Evolutionary conservation across 2,113 vertebrate genomes (phyloP).

Genomic region (Mormyrus lacerda): DNA sequence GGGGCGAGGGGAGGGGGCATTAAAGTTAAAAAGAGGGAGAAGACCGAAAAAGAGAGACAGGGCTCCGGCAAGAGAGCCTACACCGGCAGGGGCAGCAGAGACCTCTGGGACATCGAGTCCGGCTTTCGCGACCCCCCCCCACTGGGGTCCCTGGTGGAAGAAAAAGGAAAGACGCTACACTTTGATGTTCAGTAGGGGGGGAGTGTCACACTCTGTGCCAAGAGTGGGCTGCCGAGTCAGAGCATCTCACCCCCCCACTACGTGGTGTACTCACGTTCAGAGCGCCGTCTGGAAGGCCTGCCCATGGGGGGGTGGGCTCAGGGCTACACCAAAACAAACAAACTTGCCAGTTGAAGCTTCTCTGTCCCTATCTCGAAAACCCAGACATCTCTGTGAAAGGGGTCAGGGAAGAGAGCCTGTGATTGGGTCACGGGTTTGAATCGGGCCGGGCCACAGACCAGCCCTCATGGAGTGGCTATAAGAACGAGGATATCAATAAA

Average conservation of each 20-base stretch:
- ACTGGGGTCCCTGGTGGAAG: slow-evolving; percentile 40
- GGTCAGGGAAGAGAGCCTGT: neutral
- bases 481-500: neutral
- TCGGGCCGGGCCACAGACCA: neutral
- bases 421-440: neutral
- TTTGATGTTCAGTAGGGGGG: neutral
- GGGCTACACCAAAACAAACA: neutral
- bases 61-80: neutral
- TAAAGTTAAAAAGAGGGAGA: slow-evolving; percentile 10
- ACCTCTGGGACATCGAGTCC: slow-evolving; percentile 44
- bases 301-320: neutral
- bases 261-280: no score
- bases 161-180: slow-evolving; percentile 32
- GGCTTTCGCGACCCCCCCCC: slow-evolving; percentile 35
- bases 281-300: neutral
- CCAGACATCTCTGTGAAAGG: neutral
- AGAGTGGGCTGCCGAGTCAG: neutral
- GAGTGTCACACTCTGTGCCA: neutral
- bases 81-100: slow-evolving; percentile 2
- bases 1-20: neutral
- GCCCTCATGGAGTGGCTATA: neutral
- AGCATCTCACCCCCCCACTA: no score
- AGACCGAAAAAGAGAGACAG: slow-evolving; percentile 7
- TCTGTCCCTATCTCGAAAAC: neutral
- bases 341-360: neutral